These are phyloP conservation scores for Caenorhabditis macrosperma DNA, from an alignment of 2,888 invertebrate species.

Conservation along the genomic window DNA sequence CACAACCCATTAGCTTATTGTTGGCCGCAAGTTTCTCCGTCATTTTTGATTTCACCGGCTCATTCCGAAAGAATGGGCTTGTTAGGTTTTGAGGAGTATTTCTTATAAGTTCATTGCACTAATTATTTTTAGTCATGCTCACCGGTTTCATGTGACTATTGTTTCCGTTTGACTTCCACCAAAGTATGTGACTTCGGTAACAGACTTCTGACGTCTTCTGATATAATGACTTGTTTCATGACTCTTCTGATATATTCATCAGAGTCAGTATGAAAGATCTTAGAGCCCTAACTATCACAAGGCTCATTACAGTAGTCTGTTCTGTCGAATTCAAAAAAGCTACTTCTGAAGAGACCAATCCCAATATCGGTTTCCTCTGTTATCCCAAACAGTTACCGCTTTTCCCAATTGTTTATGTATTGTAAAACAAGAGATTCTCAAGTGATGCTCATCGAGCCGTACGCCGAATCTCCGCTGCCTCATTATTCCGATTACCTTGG, in stretches of 20 bases:
- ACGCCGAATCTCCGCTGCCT: not conserved
- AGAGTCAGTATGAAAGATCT: not conserved
- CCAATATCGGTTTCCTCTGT: no score
- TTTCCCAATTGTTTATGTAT: not conserved
- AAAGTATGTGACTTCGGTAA: constrained; percentile 16
- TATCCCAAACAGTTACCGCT: no score
- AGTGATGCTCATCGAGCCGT: constrained; percentile 50
- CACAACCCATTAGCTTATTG: not conserved
- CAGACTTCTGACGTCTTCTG: constrained; percentile 37
- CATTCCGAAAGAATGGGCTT: not conserved
- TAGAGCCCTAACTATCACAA: not conserved
- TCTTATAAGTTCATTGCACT: constrained; percentile 4
- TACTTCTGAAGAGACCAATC: no score
- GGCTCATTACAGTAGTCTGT: not conserved
- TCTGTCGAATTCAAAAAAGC: no score
- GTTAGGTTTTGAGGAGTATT: not conserved
- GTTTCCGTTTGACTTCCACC: constrained; percentile 45
- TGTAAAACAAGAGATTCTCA: not conserved
- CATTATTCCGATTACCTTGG: constrained; percentile 54
- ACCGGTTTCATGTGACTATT: constrained; percentile 22
- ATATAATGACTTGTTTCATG: not conserved
- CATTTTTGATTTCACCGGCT: not conserved
- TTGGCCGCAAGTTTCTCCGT: not conserved
- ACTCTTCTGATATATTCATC: not conserved
- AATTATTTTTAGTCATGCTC: constrained; percentile 7